Conservation (phyloP, 2,888 invertebrate genomes). For the Strigamia crassipes region DNA sequence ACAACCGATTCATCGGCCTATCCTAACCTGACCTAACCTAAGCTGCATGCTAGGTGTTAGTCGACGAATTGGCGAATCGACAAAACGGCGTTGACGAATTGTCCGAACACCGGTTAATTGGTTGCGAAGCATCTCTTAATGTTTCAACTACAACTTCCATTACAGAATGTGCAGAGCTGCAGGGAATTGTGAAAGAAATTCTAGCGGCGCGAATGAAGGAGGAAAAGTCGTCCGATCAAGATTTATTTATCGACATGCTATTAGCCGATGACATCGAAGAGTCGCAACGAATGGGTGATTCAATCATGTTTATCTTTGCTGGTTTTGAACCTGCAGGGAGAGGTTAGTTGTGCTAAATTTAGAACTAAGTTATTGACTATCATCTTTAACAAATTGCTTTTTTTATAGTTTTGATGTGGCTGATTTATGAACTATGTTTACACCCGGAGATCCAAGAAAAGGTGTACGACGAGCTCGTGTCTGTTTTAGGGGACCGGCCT, state of each 20-base stretch:
- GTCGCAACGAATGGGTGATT: not conserved
- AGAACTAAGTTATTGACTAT: not conserved
- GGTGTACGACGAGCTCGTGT: not conserved
- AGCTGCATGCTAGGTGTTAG: too few species aligned
- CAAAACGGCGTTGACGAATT: too few species aligned
- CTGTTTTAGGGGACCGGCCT: not conserved
- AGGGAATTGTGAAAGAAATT: not conserved
- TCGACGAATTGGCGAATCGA: too few species aligned
- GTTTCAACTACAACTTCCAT: not conserved
- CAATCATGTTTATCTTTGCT: not conserved
- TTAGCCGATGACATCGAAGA: not conserved
- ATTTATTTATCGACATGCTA: slow-evolving; percentile 3
- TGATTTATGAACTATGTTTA: not conserved
- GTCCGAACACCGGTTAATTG: too few species aligned
- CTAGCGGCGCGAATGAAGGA: not conserved
- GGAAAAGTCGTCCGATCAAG: too few species aligned
- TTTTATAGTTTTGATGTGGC: slow-evolving; percentile 53
- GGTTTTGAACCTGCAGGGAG: not conserved
- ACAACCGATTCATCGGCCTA: too few species aligned
- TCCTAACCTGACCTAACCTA: too few species aligned
- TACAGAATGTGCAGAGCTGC: not conserved
- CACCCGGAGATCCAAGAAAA: not conserved
- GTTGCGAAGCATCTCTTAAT: too few species aligned
- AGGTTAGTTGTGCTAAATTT: not conserved
- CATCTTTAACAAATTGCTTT: not conserved